phyloP scores from a whole-genome alignment of 2,888 invertebrate genomes.

The Pandemis corylana region DNA sequence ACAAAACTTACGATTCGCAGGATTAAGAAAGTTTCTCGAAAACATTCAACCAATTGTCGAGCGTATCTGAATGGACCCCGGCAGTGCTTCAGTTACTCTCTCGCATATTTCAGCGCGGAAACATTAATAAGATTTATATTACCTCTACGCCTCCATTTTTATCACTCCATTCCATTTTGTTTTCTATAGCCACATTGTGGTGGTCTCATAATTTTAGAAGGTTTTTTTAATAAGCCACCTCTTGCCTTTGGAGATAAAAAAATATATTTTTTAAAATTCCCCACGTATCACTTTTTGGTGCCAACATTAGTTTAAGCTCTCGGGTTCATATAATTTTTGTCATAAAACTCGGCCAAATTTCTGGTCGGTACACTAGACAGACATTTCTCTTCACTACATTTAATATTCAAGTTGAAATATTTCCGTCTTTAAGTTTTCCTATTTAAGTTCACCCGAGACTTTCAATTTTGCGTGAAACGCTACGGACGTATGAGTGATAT shows the following conservation, averaged over 20 bases:
- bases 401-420: slow-evolving; percentile 1
- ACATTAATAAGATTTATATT: slow-evolving; percentile 41
- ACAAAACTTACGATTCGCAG: background rate
- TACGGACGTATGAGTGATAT: slow-evolving; percentile 39
- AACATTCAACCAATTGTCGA: slow-evolving; percentile 20
- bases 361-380: background rate
- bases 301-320: no score
- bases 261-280: no score
- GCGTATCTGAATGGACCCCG: background rate
- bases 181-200: slow-evolving; percentile 34
- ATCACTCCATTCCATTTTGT: slow-evolving; percentile 41
- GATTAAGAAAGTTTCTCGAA: background rate
- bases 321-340: no score
- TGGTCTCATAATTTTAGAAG: slow-evolving; percentile 12
- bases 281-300: no score
- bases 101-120: slow-evolving; percentile 37
- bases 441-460: slow-evolving; percentile 25
- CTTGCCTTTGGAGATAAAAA: background rate
- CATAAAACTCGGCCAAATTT: no score
- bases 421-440: slow-evolving; percentile 9
- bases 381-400: background rate
- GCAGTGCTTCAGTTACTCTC: slow-evolving; percentile 28
- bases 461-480: slow-evolving; percentile 39
- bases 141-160: slow-evolving; percentile 33
- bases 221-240: background rate